Evolutionary conservation across 2,888 invertebrate genomes (phyloP), one percentile per base, ranked within the genome.

Genomic region (Aphodius sticticus): DNA sequence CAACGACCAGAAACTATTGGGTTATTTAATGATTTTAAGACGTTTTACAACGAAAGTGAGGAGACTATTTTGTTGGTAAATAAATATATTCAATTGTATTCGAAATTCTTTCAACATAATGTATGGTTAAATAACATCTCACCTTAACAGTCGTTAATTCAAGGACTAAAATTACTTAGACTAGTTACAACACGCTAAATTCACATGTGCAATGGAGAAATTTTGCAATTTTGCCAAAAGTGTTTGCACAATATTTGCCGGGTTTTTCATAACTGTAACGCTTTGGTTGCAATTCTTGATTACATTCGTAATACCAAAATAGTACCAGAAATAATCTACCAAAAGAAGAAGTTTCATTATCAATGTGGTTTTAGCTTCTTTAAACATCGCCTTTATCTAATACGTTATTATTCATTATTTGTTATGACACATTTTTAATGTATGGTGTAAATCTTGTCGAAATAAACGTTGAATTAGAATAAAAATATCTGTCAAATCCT

Each of bases 191-290:
- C 7, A 53, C 26, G 26, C 26, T 3, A 53, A 53, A 53, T 53
- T 53, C 53, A 53, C 53, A 53, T 53, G 53, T 53, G 53, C 6
- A 53, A 53, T 53, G 53, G 53, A 53, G 53, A 53, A 53, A 53
- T 53, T 53, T 53, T 53, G 53, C 53, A 53, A 53, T 53, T 53
- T 53, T 53, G 53, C 53, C 53, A 53, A 53, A 53, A 53, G 53
- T 9, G 53, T 53, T 53, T 53, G 12, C 53, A 53, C 53, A 53
- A 53, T 12, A 53, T 12, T 53, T 9, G 53, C 53, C 53, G 12
- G 3, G 53, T 53, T 53, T 53, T 53, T 2, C 53, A 12, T 53
- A 53, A 53, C 9, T 53, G 53, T 9, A 53, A 53, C 53, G 26
- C 26, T 26, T 26, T 26, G 26, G 26, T 26, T 26, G 26, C 3